Evolutionary conservation across 2,113 vertebrate species (phyloP), one percentile per base, ranked within the genome.

Genomic region (Triplophysa siluroides): DNA sequence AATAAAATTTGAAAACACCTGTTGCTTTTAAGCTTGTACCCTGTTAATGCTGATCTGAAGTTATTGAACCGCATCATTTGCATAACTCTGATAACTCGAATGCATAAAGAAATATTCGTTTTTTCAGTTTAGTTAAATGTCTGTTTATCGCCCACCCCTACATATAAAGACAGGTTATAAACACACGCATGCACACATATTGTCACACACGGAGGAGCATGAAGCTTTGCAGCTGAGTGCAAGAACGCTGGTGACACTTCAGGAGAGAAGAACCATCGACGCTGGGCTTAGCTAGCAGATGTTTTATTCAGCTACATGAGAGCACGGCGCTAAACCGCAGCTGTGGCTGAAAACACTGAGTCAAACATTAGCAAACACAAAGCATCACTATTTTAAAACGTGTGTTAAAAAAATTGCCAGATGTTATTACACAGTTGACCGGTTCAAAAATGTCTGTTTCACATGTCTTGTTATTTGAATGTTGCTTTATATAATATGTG

Each of bases 201-300:
- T 79, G 58, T 50, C 43, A 73, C 80, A 81, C 33, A 74, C 18
- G 54, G 19, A 62, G 38, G 50, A 67, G 66, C 79, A 72, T 79
- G 71, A 23, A 75, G 82, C 85, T 80, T 82, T 64, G 79, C 77
- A 69, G 85, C 77, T 78, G 38, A 62, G 41, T 19, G 69, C 43
- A 80, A 77, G 70, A 80, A 73, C 72, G 62, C 66, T 81, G 52
- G 58, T 72, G 19, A 43, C 45, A 69, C 71, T 61, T 71, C 79
- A 58, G 74, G 61, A 81, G 61, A 77, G 43, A 65, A 72, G 23
- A 19, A 70, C 41, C 76, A 60, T 56, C 43, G 13, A 19, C 29
- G 13, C 54, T 23, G 33, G 23, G 6, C 58, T 79, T 60, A 41
- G 78, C 26, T 47, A 61, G 64, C n/a, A 67, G 52, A 73, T 76